Conservation (phyloP, 2,113 vertebrate genomes). For the Haemorhous mexicanus region DNA sequence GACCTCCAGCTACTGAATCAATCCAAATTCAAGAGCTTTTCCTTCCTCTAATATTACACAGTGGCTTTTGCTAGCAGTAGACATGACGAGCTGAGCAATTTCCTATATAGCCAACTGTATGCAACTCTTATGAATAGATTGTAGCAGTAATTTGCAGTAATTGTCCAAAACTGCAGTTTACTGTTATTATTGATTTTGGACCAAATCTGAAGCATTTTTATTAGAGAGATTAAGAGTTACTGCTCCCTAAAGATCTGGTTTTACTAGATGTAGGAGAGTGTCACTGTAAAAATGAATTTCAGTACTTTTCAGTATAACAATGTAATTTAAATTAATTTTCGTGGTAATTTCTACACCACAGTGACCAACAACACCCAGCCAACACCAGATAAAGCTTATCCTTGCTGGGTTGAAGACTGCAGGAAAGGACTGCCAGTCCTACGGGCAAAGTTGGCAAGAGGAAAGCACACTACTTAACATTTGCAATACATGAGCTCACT, state of each 20-base stretch:
- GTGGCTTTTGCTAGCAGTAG: slow-evolving; percentile 8
- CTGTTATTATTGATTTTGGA: slow-evolving; percentile 39
- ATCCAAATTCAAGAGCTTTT: neutral
- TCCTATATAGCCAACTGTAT: slow-evolving; percentile 5
- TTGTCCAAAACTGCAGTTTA: neutral
- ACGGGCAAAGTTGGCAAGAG: neutral
- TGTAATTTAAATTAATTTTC: slow-evolving; percentile 10
- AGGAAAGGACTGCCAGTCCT: neutral
- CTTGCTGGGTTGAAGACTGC: neutral
- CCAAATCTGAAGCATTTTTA: slow-evolving; percentile 40
- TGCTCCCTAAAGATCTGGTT: slow-evolving; percentile 3
- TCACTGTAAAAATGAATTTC: slow-evolving; percentile 14
- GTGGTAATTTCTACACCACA: neutral
- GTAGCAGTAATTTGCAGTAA: slow-evolving; percentile 32
- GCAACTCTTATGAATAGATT: slow-evolving; percentile 9
- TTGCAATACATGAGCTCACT: neutral
- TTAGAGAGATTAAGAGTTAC: neutral
- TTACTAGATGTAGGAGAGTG: neutral
- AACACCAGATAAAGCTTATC: neutral
- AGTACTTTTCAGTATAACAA: neutral
- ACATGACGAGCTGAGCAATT: neutral
- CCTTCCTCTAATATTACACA: neutral
- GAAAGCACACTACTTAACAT: neutral
- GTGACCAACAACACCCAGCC: neutral
- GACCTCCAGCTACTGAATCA: neutral